Evolutionary conservation across 2,888 invertebrate species (phyloP).

Genomic region (Chymomyza caudatula): DNA sequence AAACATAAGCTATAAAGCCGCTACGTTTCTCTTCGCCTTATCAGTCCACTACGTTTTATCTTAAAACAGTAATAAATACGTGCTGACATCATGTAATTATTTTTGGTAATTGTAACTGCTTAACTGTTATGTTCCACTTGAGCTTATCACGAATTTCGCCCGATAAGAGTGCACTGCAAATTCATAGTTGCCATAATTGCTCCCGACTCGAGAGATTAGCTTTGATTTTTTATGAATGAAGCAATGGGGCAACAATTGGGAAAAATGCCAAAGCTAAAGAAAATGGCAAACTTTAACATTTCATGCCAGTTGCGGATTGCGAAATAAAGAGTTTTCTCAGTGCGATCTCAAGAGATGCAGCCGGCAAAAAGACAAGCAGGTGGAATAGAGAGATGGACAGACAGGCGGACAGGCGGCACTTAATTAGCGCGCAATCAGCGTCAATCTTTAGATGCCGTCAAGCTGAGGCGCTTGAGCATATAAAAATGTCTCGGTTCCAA

Average conservation of each 20-base stretch:
- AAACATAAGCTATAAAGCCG: background rate
- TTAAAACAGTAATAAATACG: background rate
- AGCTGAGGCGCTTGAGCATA: background rate
- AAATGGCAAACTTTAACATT: constrained; percentile 20
- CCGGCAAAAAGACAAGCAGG: constrained; percentile 3
- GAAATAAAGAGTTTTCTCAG: background rate
- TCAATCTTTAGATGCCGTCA: constrained; percentile 21
- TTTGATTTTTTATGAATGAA: background rate
- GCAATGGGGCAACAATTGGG: background rate
- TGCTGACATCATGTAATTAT: constrained; percentile 54
- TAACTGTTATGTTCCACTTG: background rate
- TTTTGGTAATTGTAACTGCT: constrained; percentile 25
- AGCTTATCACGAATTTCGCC: constrained; percentile 38
- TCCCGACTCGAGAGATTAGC: background rate
- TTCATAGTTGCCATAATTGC: background rate
- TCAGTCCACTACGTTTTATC: background rate
- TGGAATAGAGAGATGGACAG: background rate
- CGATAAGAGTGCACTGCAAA: background rate
- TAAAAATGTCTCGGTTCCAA: background rate
- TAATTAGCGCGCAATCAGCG: constrained; percentile 39
- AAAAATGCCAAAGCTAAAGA: background rate
- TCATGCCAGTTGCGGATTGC: background rate
- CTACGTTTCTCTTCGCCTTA: background rate
- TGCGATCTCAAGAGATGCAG: background rate
- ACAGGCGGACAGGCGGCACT: constrained; percentile 6